These are phyloP conservation scores for Diacarnus erythraeanus DNA, from an alignment of 37 sponge, comb jelly and placozoan genomes.

Conservation along the genomic window DNA sequence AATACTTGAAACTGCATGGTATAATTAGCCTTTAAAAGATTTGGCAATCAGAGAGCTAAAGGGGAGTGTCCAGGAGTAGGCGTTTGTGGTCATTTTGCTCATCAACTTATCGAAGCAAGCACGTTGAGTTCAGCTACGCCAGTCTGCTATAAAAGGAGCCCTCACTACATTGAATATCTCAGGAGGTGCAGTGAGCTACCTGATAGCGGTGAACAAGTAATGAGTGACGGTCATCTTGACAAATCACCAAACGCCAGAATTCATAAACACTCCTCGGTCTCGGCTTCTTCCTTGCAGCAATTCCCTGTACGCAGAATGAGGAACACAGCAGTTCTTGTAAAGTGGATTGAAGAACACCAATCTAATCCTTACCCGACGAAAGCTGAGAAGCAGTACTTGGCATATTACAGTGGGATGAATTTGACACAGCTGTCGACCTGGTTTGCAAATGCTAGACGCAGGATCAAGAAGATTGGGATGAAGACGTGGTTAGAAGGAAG, in stretches of 20 bases:
- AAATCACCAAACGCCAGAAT: constrained; percentile 19
- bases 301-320: constrained; percentile 59
- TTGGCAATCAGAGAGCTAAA: too few relatives aligned
- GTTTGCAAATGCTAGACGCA: constrained; percentile 88
- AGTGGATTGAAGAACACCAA: constrained; percentile 87
- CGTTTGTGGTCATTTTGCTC: neutral
- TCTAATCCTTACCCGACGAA: constrained; percentile 91
- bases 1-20: too few relatives aligned
- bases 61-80: too few relatives aligned
- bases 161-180: too few relatives aligned
- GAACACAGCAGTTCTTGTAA: constrained; percentile 77
- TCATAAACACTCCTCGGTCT: neutral
- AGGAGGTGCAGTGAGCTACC: too few relatives aligned
- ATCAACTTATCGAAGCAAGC: neutral
- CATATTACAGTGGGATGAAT: constrained; percentile 80
- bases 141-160: neutral
- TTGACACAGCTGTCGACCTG: constrained; percentile 90
- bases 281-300: neutral
- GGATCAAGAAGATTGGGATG: constrained; percentile 90
- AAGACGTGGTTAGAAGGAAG: constrained; percentile 73
- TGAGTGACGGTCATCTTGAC: constrained; percentile 9
- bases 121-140: neutral
- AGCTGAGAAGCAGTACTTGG: constrained; percentile 83
- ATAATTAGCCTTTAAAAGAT: too few relatives aligned
- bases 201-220: too few relatives aligned